A percentile compares a stretch with the other conserved stretches of the same genome.
phyloP scores from a whole-genome alignment of 2,888 invertebrate genomes.

The Lithosia quadra region DNA sequence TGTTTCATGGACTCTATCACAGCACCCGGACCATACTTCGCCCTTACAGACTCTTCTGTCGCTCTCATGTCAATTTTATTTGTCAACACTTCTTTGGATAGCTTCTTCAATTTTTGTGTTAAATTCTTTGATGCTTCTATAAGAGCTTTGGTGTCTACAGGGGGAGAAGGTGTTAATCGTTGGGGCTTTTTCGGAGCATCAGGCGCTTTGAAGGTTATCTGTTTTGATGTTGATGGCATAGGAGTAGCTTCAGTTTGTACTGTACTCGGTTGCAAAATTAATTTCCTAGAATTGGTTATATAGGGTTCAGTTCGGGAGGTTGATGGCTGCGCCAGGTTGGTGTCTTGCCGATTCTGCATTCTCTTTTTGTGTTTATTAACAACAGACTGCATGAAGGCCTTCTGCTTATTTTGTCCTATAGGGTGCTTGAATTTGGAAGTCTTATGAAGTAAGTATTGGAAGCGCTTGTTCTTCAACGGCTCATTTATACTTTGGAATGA shows the following conservation, averaged over 20 bases:
- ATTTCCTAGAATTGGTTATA: conserved; percentile 74
- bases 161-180: conserved; percentile 72
- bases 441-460: conserved; percentile 83
- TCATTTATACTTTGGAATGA: conserved; percentile 83
- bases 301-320: conserved; percentile 79
- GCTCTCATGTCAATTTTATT: conserved; percentile 86
- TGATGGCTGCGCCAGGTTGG: conserved; percentile 73
- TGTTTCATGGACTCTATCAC: conserved; percentile 97
- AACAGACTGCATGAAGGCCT: conserved; percentile 84
- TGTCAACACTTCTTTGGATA: conserved; percentile 95
- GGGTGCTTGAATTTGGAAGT: conserved; percentile 85
- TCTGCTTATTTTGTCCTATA: conserved; percentile 82
- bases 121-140: conserved; percentile 97
- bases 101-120: conserved; percentile 95
- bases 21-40: conserved; percentile 88
- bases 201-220: conserved; percentile 71
- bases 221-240: conserved; percentile 78
- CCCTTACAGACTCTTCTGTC: conserved; percentile 82
- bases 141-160: conserved; percentile 90
- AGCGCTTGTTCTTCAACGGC: conserved; percentile 82
- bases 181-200: conserved; percentile 77
- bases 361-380: conserved; percentile 84
- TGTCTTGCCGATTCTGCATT: conserved; percentile 75
- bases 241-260: conserved; percentile 69
- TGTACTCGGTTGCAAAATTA: conserved; percentile 71